These are phyloP conservation scores for Rhabdophis nuchalis DNA, from an alignment of 2,797 vertebrate genomes.

Conservation along the genomic window DNA sequence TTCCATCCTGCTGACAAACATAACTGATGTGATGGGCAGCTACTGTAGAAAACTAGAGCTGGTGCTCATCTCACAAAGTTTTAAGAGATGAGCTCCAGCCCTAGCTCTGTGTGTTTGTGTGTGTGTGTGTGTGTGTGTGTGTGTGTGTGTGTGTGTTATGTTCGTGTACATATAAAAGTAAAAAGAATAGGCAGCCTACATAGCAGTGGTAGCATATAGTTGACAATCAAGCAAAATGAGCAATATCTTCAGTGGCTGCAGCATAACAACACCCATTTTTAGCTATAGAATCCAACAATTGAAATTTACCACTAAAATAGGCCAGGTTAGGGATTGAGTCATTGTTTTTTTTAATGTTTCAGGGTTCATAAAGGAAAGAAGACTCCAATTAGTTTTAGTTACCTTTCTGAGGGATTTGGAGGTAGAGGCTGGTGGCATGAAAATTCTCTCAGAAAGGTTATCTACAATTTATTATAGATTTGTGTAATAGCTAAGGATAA, in stretches of 20 bases:
- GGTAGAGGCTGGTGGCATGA: background rate
- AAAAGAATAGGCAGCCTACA: too few species aligned
- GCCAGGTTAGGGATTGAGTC: background rate
- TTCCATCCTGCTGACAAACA: too few species aligned
- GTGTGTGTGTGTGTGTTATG: too few species aligned
- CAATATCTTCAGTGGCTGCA: background rate
- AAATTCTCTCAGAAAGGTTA: background rate
- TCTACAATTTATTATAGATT: background rate
- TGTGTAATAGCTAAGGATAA: background rate
- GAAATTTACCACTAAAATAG: background rate
- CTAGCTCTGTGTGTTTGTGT: too few species aligned
- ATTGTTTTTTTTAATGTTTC: background rate
- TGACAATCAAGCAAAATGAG: too few species aligned
- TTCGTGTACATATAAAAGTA: too few species aligned
- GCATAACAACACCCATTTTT: background rate
- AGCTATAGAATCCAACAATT: background rate
- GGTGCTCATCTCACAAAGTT: too few species aligned
- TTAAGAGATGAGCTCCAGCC: too few species aligned
- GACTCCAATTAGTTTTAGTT: background rate
- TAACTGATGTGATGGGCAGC: too few species aligned
- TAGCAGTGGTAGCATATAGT: too few species aligned
- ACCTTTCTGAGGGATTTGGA: background rate
- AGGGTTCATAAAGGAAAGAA: background rate
- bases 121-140: too few species aligned
- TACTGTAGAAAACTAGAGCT: too few species aligned